Percentiles rank a stretch among this genome's conserved stretches.
Conservation (phyloP, 1,140 invertebrate species). For the Antheraea mylitta region DNA sequence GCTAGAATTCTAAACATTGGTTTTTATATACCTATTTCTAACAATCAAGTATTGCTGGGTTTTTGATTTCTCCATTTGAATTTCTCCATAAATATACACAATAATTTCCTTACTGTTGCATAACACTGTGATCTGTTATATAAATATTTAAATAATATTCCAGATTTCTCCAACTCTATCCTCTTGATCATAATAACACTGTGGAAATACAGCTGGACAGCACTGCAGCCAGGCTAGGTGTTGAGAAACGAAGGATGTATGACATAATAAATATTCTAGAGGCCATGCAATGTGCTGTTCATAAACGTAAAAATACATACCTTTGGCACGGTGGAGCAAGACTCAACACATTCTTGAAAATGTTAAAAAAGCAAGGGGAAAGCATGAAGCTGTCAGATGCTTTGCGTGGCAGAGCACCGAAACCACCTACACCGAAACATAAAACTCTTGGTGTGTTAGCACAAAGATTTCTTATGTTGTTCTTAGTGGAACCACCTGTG, state of each 20-base stretch:
- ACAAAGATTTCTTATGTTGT: constrained; percentile 87
- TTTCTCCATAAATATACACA: too few species aligned
- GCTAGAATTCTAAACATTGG: not conserved
- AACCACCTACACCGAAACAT: constrained; percentile 75
- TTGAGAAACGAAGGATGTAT: constrained; percentile 86
- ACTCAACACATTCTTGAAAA: constrained; percentile 70
- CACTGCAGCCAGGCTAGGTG: constrained; percentile 77
- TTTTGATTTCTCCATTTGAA: too few species aligned
- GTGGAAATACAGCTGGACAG: constrained; percentile 80
- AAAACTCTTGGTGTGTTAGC: constrained; percentile 85
- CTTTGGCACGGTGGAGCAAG: constrained; percentile 79
- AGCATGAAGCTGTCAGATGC: constrained; percentile 64
- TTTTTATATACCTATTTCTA: too few species aligned
- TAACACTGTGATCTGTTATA: too few species aligned
- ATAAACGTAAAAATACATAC: constrained; percentile 80
- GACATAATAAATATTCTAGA: constrained; percentile 89
- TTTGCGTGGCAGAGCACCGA: constrained; percentile 64
- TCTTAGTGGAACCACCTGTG: constrained; percentile 83
- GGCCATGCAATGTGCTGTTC: constrained; percentile 84
- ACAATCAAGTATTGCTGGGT: too few species aligned
- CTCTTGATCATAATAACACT: constrained; percentile 67
- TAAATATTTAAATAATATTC: not conserved
- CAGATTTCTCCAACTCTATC: constrained; percentile 78
- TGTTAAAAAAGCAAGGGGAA: constrained; percentile 72
- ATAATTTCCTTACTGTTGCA: not conserved